These are phyloP conservation scores for Stylophora pistillata DNA, from an alignment of 64 coral and sea anemone genomes.

Conservation along the genomic window DNA sequence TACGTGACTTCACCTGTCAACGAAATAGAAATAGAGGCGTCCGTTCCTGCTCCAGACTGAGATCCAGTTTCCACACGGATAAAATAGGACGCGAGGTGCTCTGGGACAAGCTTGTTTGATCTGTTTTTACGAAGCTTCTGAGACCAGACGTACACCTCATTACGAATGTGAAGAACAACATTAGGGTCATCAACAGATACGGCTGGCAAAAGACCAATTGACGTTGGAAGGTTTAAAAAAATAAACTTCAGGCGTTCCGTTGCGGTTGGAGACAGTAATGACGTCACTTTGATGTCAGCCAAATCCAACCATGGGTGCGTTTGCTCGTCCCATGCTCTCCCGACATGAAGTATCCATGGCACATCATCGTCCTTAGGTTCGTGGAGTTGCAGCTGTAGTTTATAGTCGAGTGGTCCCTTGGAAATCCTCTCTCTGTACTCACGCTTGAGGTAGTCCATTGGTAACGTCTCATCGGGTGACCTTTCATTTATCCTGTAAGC, in stretches of 20 bases:
- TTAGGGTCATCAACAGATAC: constrained; percentile 59
- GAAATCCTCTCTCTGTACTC: constrained; percentile 64
- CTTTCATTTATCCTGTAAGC: constrained; percentile 31
- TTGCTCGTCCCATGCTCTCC: constrained; percentile 54
- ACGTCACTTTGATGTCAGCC: constrained; percentile 71
- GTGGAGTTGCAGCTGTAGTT: constrained; percentile 57
- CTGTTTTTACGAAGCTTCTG: constrained; percentile 18
- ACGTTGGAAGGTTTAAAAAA: not conserved
- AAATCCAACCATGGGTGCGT: constrained; percentile 67
- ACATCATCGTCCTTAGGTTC: constrained; percentile 29
- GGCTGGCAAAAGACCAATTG: constrained; percentile 21
- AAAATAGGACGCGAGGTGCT: constrained; percentile 45
- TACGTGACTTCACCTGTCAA: constrained; percentile 41
- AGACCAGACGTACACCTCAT: constrained; percentile 20
- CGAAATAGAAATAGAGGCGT: constrained; percentile 58
- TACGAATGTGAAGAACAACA: constrained; percentile 24
- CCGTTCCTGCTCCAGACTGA: constrained; percentile 50
- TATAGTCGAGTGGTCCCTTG: constrained; percentile 59
- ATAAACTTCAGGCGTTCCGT: constrained; percentile 39
- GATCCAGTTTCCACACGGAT: constrained; percentile 62
- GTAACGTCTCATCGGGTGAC: constrained; percentile 46
- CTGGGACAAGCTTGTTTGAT: constrained; percentile 20
- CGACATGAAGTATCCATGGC: constrained; percentile 12
- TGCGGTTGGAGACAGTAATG: constrained; percentile 44
- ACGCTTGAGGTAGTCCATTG: constrained; percentile 68